Conservation (phyloP, 2,888 invertebrate genomes). For the Lapara coniferarum region DNA sequence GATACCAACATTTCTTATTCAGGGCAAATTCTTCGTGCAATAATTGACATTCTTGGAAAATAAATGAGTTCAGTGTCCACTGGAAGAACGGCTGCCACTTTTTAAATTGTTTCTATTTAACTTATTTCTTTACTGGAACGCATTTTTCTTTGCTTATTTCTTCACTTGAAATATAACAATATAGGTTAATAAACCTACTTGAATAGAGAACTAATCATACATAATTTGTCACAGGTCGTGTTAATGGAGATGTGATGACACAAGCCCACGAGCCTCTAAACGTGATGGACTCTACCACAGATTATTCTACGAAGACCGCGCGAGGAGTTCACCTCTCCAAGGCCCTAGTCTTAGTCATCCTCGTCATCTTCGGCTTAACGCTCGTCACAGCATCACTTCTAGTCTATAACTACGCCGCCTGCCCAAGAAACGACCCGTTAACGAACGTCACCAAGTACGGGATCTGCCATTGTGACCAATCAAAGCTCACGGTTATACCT, state of each 20-base stretch:
- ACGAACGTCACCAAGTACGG: slow-evolving; percentile 76
- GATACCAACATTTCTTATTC: too few species aligned
- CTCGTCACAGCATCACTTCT: slow-evolving; percentile 88
- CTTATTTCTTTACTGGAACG: too few species aligned
- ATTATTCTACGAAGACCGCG: slow-evolving; percentile 85
- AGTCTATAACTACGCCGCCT: slow-evolving; percentile 90
- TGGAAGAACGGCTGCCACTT: too few species aligned
- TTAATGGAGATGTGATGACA: slow-evolving; percentile 77
- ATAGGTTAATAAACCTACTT: too few species aligned
- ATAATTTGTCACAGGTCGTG: slow-evolving; percentile 63
- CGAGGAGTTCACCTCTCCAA: slow-evolving; percentile 86
- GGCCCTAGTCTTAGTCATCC: slow-evolving; percentile 85
- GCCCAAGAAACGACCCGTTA: slow-evolving; percentile 79
- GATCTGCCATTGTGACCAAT: slow-evolving; percentile 70
- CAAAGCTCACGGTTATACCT: slow-evolving; percentile 71
- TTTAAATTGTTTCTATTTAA: too few species aligned
- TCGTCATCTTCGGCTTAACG: slow-evolving; percentile 85
- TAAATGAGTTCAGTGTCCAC: too few species aligned
- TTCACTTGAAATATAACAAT: too few species aligned
- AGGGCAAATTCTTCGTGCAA: too few species aligned
- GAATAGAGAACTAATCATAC: neutral
- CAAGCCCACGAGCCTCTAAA: slow-evolving; percentile 76
- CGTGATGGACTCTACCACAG: slow-evolving; percentile 86
- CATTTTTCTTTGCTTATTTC: too few species aligned
- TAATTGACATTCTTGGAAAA: too few species aligned